These are phyloP conservation scores for Acronicta psi DNA, from an alignment of 2,888 invertebrate genomes.

Conservation along the genomic window DNA sequence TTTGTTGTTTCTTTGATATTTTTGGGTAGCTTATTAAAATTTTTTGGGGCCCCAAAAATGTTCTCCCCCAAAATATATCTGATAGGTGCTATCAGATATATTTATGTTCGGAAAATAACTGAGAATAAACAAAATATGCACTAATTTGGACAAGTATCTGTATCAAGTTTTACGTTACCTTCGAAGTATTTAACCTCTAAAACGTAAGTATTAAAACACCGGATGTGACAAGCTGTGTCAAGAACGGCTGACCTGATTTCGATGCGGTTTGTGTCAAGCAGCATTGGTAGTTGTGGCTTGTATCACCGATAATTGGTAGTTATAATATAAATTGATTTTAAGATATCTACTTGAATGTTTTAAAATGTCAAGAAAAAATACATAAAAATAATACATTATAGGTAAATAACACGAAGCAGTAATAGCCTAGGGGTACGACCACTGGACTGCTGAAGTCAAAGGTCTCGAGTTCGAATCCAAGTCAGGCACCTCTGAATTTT, in stretches of 20 bases:
- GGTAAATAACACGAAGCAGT: too few relatives aligned
- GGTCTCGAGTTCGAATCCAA: too few relatives aligned
- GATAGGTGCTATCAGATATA: too few relatives aligned
- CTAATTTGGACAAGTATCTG: not conserved
- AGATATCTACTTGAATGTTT: not conserved
- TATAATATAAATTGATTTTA: not conserved
- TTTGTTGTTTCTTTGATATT: too few relatives aligned
- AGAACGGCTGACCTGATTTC: constrained; percentile 1
- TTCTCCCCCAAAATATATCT: too few relatives aligned
- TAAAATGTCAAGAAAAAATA: not conserved
- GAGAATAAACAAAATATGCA: not conserved
- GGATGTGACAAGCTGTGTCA: not conserved
- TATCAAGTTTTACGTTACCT: not conserved
- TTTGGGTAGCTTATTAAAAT: too few relatives aligned
- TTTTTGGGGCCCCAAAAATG: too few relatives aligned
- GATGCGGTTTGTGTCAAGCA: constrained; percentile 1
- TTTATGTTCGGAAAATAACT: not conserved
- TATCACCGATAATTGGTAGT: not conserved
- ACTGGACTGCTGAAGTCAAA: too few relatives aligned
- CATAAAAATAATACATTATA: too few relatives aligned
- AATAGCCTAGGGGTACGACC: too few relatives aligned
- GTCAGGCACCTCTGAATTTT: too few relatives aligned
- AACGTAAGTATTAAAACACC: not conserved
- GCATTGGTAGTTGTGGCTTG: not conserved
- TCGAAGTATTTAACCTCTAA: not conserved